Conservation (phyloP, 1,140 invertebrate genomes). For the Drosophila mauritiana region DNA sequence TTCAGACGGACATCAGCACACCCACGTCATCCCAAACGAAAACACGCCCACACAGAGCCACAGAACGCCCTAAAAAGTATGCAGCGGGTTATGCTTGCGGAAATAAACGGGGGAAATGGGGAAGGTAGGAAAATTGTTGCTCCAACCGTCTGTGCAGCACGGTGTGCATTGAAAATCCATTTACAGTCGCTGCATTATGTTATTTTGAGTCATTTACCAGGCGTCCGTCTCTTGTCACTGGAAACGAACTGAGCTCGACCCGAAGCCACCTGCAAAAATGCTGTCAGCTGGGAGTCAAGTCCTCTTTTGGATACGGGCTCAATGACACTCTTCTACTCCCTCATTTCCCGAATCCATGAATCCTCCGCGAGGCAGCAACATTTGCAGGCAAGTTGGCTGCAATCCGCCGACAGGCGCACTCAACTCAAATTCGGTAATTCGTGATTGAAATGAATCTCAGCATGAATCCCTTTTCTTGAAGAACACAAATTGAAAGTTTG, state of each 20-base stretch:
- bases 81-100: slow-evolving; percentile 44
- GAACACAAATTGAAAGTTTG: no score
- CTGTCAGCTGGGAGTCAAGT: slow-evolving; percentile 43
- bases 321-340: slow-evolving; percentile 20
- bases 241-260: slow-evolving; percentile 16
- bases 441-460: no score
- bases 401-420: slow-evolving; percentile 23
- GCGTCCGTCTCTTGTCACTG: slow-evolving; percentile 20
- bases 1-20: neutral
- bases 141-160: slow-evolving; percentile 33
- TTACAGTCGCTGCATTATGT: slow-evolving; percentile 49
- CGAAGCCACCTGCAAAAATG: slow-evolving; percentile 31
- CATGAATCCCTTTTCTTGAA: no score
- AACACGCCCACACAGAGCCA: neutral
- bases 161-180: slow-evolving; percentile 59
- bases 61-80: slow-evolving; percentile 46
- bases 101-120: slow-evolving; percentile 40
- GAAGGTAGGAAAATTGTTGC: slow-evolving; percentile 26
- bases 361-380: neutral
- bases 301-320: slow-evolving; percentile 3
- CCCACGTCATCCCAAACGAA: neutral
- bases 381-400: slow-evolving; percentile 17
- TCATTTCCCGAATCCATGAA: neutral
- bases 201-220: slow-evolving; percentile 42
- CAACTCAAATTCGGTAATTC: neutral